These are phyloP conservation scores for Delia radicum DNA, from an alignment of 1,140 invertebrate genomes.

Conservation along the genomic window DNA sequence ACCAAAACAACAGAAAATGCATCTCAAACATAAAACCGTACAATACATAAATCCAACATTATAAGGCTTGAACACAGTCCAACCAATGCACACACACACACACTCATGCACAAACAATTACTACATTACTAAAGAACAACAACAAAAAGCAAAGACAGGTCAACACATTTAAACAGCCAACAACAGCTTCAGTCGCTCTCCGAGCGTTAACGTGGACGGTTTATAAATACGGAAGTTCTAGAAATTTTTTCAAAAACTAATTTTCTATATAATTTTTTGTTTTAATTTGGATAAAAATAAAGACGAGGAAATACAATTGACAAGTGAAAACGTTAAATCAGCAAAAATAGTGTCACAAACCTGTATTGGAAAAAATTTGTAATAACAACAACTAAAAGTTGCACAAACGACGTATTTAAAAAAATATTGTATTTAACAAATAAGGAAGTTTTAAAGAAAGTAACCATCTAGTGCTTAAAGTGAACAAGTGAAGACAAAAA, in stretches of 20 bases:
- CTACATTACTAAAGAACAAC: neutral
- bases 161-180: neutral
- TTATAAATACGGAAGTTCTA: neutral
- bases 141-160: neutral
- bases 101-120: neutral
- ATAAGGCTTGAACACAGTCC: neutral
- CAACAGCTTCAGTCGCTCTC: conserved; percentile 19
- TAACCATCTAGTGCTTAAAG: neutral
- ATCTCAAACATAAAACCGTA: neutral
- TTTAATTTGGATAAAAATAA: neutral
- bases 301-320: neutral
- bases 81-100: neutral
- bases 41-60: neutral
- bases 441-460: conserved; percentile 22
- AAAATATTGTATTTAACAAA: conserved; percentile 5
- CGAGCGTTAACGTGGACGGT: conserved; percentile 18
- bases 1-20: neutral
- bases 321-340: neutral
- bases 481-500: neutral
- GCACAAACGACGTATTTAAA: neutral
- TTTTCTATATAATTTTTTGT: conserved; percentile 6
- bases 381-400: neutral
- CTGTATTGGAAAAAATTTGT: conserved; percentile 6
- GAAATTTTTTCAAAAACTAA: neutral
- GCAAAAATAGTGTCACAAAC: conserved; percentile 10